These are phyloP conservation scores for Caenorhabditis plicata DNA, from an alignment of 2,888 invertebrate species.

Conservation along the genomic window DNA sequence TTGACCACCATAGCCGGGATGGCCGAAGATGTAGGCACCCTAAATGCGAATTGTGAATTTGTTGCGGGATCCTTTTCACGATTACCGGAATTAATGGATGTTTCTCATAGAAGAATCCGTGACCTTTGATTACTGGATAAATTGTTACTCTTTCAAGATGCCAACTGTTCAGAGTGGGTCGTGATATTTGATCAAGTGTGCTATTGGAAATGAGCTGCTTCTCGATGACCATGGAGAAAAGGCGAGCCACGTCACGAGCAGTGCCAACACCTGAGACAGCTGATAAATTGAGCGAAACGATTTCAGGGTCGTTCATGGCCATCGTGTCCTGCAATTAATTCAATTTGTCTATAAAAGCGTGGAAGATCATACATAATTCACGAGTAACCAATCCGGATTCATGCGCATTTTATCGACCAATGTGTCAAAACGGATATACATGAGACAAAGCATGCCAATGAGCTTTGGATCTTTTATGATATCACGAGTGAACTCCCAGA, in stretches of 20 bases:
- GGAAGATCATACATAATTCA: slow-evolving; percentile 38
- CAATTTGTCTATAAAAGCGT: background rate
- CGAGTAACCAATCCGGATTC: slow-evolving; percentile 51
- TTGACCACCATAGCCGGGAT: slow-evolving; percentile 62
- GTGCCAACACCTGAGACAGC: slow-evolving; percentile 53
- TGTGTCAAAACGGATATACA: slow-evolving; percentile 41
- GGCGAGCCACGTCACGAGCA: slow-evolving; percentile 45
- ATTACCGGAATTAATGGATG: slow-evolving; percentile 55
- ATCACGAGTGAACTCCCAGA: slow-evolving; percentile 52
- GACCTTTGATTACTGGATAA: slow-evolving; percentile 60
- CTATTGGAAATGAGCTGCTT: slow-evolving; percentile 42
- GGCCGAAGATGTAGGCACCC: slow-evolving; percentile 56
- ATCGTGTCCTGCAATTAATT: slow-evolving; percentile 40
- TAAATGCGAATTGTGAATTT: too few relatives aligned
- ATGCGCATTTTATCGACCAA: slow-evolving; percentile 39
- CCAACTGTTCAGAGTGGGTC: slow-evolving; percentile 55
- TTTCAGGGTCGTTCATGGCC: slow-evolving; percentile 51
- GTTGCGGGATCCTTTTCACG: too few relatives aligned
- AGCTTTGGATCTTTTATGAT: slow-evolving; percentile 49
- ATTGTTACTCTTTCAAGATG: slow-evolving; percentile 55
- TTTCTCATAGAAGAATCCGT: slow-evolving; percentile 60
- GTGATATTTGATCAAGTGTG: slow-evolving; percentile 37
- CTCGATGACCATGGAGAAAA: slow-evolving; percentile 47
- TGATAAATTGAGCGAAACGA: slow-evolving; percentile 46
- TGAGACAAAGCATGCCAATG: slow-evolving; percentile 40